Evolutionary conservation across 2,888 invertebrate species (phyloP), one percentile per base, ranked within the genome.

Genomic region (Gisinianus flammeolus): DNA sequence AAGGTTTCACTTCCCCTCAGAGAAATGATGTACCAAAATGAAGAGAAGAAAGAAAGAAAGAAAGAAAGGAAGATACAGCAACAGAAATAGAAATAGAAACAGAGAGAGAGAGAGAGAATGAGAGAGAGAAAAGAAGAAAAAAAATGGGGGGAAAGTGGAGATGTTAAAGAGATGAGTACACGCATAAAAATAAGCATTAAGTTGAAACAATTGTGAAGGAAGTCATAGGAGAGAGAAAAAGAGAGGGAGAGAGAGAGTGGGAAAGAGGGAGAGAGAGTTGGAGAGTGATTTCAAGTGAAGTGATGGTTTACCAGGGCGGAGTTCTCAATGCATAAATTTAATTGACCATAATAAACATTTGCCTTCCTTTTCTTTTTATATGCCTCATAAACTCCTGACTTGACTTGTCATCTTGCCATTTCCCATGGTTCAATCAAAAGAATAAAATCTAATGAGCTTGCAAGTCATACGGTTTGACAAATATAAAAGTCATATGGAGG

Each of bases 301-400:
- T 66, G 30, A 70, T 70, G 69, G 44, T 44, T 35, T 68, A 68
- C 68, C 16, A 35, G 30, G 71, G 71, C 24, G 73, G 62, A 58
- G 73, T 22, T 33, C 30, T 26, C 28, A 58, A 72, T 72, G 35
- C 73, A 73, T 73, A 73, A 73, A 73, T 73, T 73, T 62, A 73
- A 73, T 35, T 73, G 73, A 31, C 35, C 58, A 58, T 44, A 58
- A 73, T 73, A 73, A 73, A 62, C 62, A 62, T 73, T 73, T 19
- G 35, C 33, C 35, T 54, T 28, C 28, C 33, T 24, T 35, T 62
- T 62, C 64, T 73, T 73, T 73, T 73, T 73, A 73, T 62, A 62
- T 62, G 33, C 73, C 30, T 35, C 73, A 73, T 73, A 73, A 73
- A 73, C 35, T 62, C 58, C 35, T 58, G 19, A 19, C 66, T 66